Percentiles rank a stretch among this genome's conserved stretches.
phyloP scores from a whole-genome alignment of 2,888 invertebrate genomes.

The Neoaliturus tenellus region DNA sequence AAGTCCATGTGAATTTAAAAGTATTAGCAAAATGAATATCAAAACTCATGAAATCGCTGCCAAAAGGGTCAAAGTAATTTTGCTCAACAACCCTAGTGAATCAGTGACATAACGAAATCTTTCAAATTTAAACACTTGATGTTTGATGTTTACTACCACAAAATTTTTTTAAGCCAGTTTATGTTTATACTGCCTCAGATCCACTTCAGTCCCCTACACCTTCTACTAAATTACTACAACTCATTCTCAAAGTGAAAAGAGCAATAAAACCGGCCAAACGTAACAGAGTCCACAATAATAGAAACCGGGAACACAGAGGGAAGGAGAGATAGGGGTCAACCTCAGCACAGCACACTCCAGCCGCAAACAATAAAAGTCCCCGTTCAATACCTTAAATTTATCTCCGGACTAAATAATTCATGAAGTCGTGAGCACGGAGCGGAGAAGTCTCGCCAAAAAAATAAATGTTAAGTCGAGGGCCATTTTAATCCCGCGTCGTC shows the following conservation, averaged over 20 bases:
- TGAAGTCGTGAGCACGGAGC: neutral
- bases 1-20: too few species aligned
- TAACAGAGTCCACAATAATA: slow-evolving; percentile 17
- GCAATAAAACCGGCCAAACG: neutral
- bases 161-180: too few species aligned
- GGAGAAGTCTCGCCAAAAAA: slow-evolving; percentile 36
- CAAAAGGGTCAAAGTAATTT: too few species aligned
- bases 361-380: slow-evolving; percentile 36
- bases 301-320: neutral
- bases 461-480: slow-evolving; percentile 35
- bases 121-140: too few species aligned
- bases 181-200: too few species aligned
- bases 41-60: too few species aligned
- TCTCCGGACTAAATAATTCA: slow-evolving; percentile 53
- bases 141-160: too few species aligned
- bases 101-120: too few species aligned
- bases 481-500: slow-evolving; percentile 17
- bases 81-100: too few species aligned
- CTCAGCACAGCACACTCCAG: neutral
- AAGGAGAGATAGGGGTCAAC: neutral
- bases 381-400: slow-evolving; percentile 53
- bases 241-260: slow-evolving; percentile 24
- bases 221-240: neutral
- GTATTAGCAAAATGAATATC: too few species aligned
- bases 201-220: too few species aligned